phyloP scores from a whole-genome alignment of 1,140 invertebrate species.

The Holcopasites calliopsidis region DNA sequence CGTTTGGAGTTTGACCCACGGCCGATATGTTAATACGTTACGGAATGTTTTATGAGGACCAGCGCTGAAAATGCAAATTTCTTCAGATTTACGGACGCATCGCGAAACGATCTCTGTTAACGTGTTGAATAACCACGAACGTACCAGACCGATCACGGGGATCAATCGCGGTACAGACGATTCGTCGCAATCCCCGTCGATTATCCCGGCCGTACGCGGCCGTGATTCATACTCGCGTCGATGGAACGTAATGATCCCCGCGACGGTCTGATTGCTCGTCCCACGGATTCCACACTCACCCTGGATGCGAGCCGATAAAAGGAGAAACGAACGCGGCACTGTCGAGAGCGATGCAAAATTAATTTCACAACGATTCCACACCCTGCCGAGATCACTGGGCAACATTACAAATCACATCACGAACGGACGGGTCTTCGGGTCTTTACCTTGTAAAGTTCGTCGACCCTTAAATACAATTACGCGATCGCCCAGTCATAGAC shows the following conservation, averaged over 20 bases:
- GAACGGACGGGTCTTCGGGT: too few relatives aligned
- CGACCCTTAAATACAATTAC: neutral
- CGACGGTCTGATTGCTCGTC: neutral
- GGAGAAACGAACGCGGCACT: neutral
- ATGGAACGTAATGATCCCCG: neutral
- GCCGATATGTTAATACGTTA: too few relatives aligned
- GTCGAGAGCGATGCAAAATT: too few relatives aligned
- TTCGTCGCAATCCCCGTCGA: neutral
- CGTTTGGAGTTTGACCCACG: neutral
- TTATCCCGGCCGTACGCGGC: neutral
- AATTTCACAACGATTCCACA: too few relatives aligned
- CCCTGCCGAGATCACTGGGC: too few relatives aligned
- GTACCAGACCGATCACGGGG: neutral
- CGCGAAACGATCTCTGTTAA: slow-evolving; percentile 17
- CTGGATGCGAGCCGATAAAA: neutral
- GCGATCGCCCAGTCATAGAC: neutral
- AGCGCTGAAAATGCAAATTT: too few relatives aligned
- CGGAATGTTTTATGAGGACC: too few relatives aligned
- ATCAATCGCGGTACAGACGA: slow-evolving; percentile 1
- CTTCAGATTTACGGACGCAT: too few relatives aligned
- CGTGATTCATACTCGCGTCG: neutral
- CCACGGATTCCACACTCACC: neutral
- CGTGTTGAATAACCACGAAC: neutral
- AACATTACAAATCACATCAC: too few relatives aligned
- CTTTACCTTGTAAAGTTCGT: neutral